These are phyloP conservation scores for Drosophila cognata DNA, from an alignment of 2,888 invertebrate species.

Conservation along the genomic window DNA sequence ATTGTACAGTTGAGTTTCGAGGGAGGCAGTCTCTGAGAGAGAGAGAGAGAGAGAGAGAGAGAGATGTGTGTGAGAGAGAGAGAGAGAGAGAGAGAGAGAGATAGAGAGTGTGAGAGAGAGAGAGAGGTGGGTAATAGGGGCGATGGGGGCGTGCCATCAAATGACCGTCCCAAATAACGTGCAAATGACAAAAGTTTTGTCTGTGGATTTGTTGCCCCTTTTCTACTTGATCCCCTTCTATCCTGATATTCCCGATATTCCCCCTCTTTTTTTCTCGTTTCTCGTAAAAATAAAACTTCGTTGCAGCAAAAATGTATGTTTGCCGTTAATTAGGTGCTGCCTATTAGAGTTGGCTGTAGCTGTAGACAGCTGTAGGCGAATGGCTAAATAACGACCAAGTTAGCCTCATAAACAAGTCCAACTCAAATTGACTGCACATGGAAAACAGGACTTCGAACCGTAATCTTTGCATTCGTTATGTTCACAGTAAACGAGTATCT, in stretches of 20 bases:
- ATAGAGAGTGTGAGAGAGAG: background rate
- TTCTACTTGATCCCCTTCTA: background rate
- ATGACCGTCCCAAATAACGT: slow-evolving; percentile 39
- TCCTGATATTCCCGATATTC: background rate
- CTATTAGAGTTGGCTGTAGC: slow-evolving; percentile 12
- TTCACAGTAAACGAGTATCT: background rate
- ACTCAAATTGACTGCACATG: slow-evolving; percentile 1
- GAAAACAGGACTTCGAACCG: background rate
- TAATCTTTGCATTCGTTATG: background rate
- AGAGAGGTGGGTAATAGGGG: too few relatives aligned
- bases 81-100: background rate
- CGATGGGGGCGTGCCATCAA: slow-evolving; percentile 1
- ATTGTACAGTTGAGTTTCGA: slow-evolving; percentile 18
- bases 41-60: background rate
- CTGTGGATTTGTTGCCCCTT: slow-evolving; percentile 40
- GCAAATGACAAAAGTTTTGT: slow-evolving; percentile 77
- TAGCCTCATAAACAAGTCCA: slow-evolving; percentile 26
- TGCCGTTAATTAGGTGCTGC: slow-evolving; percentile 55
- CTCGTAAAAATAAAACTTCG: slow-evolving; percentile 29
- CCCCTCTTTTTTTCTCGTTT: background rate
- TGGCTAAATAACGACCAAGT: slow-evolving; percentile 22
- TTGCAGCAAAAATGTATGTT: slow-evolving; percentile 49
- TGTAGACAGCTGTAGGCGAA: slow-evolving; percentile 7
- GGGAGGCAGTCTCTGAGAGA: background rate
- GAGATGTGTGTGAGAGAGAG: background rate